Evolutionary conservation across 2,113 vertebrate genomes (phyloP), one percentile per base, ranked within the genome.

Genomic region (Lampris megalopsis): DNA sequence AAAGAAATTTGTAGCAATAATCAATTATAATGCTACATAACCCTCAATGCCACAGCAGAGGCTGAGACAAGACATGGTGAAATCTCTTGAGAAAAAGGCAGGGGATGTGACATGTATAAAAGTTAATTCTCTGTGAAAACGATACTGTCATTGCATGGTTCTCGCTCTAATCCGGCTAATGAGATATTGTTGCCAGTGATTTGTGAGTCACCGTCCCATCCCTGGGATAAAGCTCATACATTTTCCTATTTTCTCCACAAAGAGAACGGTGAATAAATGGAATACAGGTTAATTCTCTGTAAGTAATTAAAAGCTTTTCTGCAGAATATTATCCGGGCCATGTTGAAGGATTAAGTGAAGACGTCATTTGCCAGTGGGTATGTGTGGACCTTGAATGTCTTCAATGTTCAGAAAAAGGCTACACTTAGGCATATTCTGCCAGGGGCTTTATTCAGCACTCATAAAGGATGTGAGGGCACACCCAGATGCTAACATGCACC

Each of bases 151-250:
- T 68, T 56, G 59, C 53, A 62, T 58, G 45, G 65, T 57, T 86
- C 37, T 11, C 13, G 71, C 66, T 66, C 66, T 83, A 83, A 83
- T 83, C 77, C 75, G 45, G 68, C 80, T 81, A 86, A 81, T 78
- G 61, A 83, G 24, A 42, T 71, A 75, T n/a, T 71, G 63, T 83
- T 77, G 63, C 54, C 57, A 37, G 63, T 63, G 11, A 61, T 10
- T 60, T 42, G 47, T 47, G 68, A 47, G 53, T 40, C 75, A 73
- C 40, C 53, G 68, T 67, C 77, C 42, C 52, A 72, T 61, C 63
- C 52, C 48, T 43, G 63, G 41, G 36, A 65, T 57, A 75, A 76
- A 76, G 48, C 63, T 72, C 24, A 35, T 9, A 64, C 13, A 71
- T 79, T 71, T 57, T 67, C 47, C 50, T 48, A 40, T 61, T 40